Evolutionary conservation across 2,888 invertebrate species (phyloP).

Genomic region (Drosophila lacicola): DNA sequence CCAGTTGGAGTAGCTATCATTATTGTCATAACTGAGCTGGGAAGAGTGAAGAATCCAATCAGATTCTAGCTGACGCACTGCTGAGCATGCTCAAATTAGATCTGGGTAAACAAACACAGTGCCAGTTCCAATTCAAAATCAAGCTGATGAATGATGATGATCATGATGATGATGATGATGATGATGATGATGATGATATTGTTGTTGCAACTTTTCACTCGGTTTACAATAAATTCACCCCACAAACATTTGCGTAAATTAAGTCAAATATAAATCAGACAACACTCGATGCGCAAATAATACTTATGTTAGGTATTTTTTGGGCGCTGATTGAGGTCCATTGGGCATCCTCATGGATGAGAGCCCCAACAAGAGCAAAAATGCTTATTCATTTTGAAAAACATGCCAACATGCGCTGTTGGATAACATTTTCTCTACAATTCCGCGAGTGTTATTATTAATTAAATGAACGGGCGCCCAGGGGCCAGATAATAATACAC

Average conservation of each 20-base stretch:
- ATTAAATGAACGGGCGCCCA: slow-evolving; percentile 49
- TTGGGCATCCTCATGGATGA: slow-evolving; percentile 23
- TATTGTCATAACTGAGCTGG: neutral
- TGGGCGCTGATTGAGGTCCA: slow-evolving; percentile 46
- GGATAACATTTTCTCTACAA: slow-evolving; percentile 35
- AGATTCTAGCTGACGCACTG: slow-evolving; percentile 54
- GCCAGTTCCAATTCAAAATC: slow-evolving; percentile 33
- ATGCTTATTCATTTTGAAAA: slow-evolving; percentile 37
- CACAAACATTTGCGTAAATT: slow-evolving; percentile 65
- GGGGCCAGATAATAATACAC: slow-evolving; percentile 16
- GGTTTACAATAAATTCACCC: slow-evolving; percentile 61
- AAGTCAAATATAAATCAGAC: slow-evolving; percentile 76
- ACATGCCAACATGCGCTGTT: slow-evolving; percentile 26
- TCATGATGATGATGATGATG: slow-evolving; percentile 9
- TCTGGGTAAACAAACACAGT: slow-evolving; percentile 61
- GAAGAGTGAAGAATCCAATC: slow-evolving; percentile 22
- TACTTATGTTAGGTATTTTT: slow-evolving; percentile 46
- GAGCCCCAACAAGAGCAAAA: slow-evolving; percentile 4
- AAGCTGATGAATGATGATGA: slow-evolving; percentile 23
- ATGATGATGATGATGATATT: slow-evolving; percentile 13
- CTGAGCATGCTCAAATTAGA: slow-evolving; percentile 63
- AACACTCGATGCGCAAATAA: slow-evolving; percentile 76
- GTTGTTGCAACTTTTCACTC: slow-evolving; percentile 12
- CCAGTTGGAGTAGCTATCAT: neutral
- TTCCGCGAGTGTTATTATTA: slow-evolving; percentile 47